Conservation (phyloP, 1,140 invertebrate genomes). For the Aphelenchoides avenae region DNA sequence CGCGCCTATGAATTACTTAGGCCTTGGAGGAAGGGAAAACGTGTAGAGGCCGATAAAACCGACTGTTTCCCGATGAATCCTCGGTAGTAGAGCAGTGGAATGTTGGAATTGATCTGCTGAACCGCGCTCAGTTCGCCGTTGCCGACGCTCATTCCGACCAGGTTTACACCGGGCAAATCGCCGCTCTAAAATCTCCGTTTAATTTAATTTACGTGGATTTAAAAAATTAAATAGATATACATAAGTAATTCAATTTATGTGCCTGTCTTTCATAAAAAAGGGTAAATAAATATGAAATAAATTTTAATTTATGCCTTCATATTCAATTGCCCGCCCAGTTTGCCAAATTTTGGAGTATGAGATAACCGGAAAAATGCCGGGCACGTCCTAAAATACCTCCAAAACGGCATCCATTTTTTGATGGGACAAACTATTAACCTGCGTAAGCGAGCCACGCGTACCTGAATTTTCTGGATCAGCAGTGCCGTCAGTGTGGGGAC, state of each 20-base stretch:
- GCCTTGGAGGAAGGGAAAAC: no score
- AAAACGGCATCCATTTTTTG: no score
- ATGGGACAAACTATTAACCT: not conserved
- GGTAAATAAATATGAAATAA: no score
- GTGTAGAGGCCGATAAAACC: no score
- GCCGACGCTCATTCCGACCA: conserved; percentile 49
- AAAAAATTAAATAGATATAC: no score
- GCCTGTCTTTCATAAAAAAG: no score
- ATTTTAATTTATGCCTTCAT: no score
- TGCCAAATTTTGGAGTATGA: not conserved
- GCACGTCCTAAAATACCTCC: not conserved
- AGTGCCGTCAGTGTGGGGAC: conserved; percentile 62
- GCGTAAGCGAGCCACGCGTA: not conserved
- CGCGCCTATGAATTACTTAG: no score
- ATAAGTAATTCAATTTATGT: no score
- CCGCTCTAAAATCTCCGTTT: conserved; percentile 31
- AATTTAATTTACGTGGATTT: no score
- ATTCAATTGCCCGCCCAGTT: no score
- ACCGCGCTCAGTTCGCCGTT: conserved; percentile 43
- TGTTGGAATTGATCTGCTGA: conserved; percentile 43
- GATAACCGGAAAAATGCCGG: not conserved
- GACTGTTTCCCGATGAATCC: conserved; percentile 44
- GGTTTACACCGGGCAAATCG: conserved; percentile 34
- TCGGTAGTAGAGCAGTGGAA: conserved; percentile 45
- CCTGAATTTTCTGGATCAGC: conserved; percentile 44